These are phyloP conservation scores for Tyrophagus putrescentiae DNA, from an alignment of 1,140 invertebrate genomes.

Conservation along the genomic window DNA sequence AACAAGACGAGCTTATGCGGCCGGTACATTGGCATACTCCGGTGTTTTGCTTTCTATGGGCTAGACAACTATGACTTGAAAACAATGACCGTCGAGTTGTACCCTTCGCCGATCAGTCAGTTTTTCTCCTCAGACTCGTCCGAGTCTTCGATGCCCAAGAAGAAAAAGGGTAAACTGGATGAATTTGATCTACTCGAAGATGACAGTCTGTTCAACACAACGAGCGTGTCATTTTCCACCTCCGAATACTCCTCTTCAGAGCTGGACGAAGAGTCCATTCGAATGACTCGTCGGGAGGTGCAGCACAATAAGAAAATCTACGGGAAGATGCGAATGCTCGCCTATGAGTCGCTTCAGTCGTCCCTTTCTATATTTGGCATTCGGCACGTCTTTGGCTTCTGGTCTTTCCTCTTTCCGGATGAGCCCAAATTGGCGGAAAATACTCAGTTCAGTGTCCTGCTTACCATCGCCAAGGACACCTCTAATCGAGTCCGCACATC, in stretches of 20 bases:
- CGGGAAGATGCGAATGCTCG: constrained; percentile 6
- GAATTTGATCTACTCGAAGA: constrained; percentile 7
- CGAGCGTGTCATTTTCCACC: background rate
- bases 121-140: background rate
- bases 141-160: background rate
- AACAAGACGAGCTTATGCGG: background rate
- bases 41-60: constrained; percentile 10
- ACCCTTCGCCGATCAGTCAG: constrained; percentile 6
- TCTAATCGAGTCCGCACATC: constrained; percentile 7
- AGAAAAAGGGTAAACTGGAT: background rate
- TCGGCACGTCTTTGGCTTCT: constrained; percentile 12
- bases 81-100: background rate
- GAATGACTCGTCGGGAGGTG: background rate
- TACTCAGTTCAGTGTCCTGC: constrained; percentile 11
- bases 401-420: constrained; percentile 18
- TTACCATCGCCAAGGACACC: constrained; percentile 1
- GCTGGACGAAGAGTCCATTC: background rate
- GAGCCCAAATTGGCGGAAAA: background rate
- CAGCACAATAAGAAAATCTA: constrained; percentile 6
- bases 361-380: background rate
- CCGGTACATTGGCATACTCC: constrained; percentile 6
- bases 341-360: background rate
- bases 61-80: background rate
- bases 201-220: background rate
- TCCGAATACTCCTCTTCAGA: constrained; percentile 15